phyloP scores from a whole-genome alignment of 2,888 invertebrate genomes.

The Venusia cambrica region DNA sequence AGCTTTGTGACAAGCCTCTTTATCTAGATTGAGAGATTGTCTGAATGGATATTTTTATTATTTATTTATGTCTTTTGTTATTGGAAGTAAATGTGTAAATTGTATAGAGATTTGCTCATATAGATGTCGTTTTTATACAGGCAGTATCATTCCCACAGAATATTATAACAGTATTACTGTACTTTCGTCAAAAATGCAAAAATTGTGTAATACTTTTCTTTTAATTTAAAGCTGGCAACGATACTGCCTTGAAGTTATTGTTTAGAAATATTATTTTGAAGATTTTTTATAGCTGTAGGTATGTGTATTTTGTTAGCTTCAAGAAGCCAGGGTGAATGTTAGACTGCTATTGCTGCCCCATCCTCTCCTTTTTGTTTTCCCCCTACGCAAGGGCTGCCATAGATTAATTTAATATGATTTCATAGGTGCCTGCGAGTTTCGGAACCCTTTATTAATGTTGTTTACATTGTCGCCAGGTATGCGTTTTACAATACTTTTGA shows the following conservation, averaged over 20 bases:
- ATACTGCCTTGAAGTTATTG: constrained; percentile 69
- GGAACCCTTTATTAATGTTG: constrained; percentile 79
- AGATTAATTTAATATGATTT: constrained; percentile 75
- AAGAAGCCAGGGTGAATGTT: constrained; percentile 79
- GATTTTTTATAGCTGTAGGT: constrained; percentile 73
- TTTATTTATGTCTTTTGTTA: constrained; percentile 43
- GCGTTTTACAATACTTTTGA: constrained; percentile 70
- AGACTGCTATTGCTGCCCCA: constrained; percentile 76
- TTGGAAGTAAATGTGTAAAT: constrained; percentile 65
- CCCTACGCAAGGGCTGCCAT: constrained; percentile 74
- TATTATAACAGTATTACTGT: constrained; percentile 25
- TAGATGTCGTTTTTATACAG: constrained; percentile 75
- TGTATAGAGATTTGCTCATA: constrained; percentile 70
- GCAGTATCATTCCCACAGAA: constrained; percentile 66
- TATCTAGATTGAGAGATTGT: constrained; percentile 51
- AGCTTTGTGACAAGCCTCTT: constrained; percentile 71
- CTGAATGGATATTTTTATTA: constrained; percentile 45
- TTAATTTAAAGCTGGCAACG: constrained; percentile 45
- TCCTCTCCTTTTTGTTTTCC: constrained; percentile 69
- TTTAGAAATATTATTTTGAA: constrained; percentile 62
- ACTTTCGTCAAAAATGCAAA: constrained; percentile 23
- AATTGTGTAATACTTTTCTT: too few relatives aligned
- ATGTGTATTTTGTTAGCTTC: constrained; percentile 80
- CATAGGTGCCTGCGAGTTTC: constrained; percentile 78
- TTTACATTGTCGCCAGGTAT: constrained; percentile 82